Conservation (phyloP, 2,888 invertebrate species). For the Drosophila flavopinicola region DNA sequence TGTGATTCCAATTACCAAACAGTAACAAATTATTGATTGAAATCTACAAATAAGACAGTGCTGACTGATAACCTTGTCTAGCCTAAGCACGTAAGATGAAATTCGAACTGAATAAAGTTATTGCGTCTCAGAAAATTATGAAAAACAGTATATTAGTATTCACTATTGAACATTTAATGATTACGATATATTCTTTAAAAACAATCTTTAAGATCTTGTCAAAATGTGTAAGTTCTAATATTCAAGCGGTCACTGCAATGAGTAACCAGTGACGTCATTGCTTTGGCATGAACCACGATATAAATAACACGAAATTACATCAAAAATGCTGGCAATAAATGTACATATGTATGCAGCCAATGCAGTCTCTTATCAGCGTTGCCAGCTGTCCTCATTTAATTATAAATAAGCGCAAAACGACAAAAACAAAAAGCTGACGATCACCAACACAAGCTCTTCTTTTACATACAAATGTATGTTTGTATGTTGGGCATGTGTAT, state of each 20-base stretch:
- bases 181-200: too few relatives aligned
- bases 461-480: not conserved
- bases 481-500: not conserved
- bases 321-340: conserved; percentile 14
- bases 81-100: too few relatives aligned
- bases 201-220: too few relatives aligned
- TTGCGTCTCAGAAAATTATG: too few relatives aligned
- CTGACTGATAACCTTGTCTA: too few relatives aligned
- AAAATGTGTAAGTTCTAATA: too few relatives aligned
- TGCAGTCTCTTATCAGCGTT: conserved; percentile 12
- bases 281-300: not conserved
- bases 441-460: conserved; percentile 2
- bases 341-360: not conserved
- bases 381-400: conserved; percentile 37
- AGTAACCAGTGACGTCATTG: conserved; percentile 43
- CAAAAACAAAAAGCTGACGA: conserved; percentile 23
- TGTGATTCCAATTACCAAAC: too few relatives aligned
- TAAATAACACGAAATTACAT: conserved; percentile 13
- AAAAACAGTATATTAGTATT: too few relatives aligned
- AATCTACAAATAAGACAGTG: too few relatives aligned
- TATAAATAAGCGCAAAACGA: conserved; percentile 24
- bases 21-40: too few relatives aligned
- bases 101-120: too few relatives aligned
- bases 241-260: not conserved
- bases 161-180: too few relatives aligned